Conservation (phyloP, 2,888 invertebrate species). For the Sinotaia quadrata region DNA sequence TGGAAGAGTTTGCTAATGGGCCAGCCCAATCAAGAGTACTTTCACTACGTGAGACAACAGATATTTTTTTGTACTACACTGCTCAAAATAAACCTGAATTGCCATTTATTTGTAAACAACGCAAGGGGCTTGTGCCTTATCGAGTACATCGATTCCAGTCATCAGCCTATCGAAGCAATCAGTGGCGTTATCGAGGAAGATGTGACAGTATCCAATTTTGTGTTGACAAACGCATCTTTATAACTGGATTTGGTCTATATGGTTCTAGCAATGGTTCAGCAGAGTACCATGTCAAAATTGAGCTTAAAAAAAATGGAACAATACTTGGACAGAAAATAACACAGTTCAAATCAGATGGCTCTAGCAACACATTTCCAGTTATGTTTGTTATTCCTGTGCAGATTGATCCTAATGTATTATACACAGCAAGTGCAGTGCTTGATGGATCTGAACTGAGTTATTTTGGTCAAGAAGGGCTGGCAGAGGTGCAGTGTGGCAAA, state of each 20-base stretch:
- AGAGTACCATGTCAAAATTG: slow-evolving; percentile 94
- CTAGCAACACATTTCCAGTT: slow-evolving; percentile 94
- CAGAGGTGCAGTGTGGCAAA: slow-evolving; percentile 88
- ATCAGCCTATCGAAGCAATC: slow-evolving; percentile 95
- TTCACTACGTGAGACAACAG: slow-evolving; percentile 92
- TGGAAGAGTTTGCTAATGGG: slow-evolving; percentile 95
- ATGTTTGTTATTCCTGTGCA: slow-evolving; percentile 85
- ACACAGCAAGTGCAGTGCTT: slow-evolving; percentile 94
- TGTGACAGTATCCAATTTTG: slow-evolving; percentile 98
- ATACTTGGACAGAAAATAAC: slow-evolving; percentile 92
- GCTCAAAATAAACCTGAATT: slow-evolving; percentile 88
- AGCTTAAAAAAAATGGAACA: slow-evolving; percentile 88
- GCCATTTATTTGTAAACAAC: slow-evolving; percentile 85
- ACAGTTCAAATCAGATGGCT: slow-evolving; percentile 96
- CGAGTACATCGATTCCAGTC: slow-evolving; percentile 96
- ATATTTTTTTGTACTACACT: slow-evolving; percentile 95
- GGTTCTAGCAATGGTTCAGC: slow-evolving; percentile 97
- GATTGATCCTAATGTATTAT: slow-evolving; percentile 93
- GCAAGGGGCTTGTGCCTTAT: slow-evolving; percentile 92
- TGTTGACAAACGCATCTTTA: slow-evolving; percentile 94
- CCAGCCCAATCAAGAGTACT: slow-evolving; percentile 93
- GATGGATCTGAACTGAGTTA: slow-evolving; percentile 96
- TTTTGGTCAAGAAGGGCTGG: slow-evolving; percentile 97
- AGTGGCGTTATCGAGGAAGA: slow-evolving; percentile 96
- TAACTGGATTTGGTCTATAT: slow-evolving; percentile 95